Base-by-base conservation (phyloP, 2,113 vertebrate genomes). In the Platycercus adscitus region DNA sequence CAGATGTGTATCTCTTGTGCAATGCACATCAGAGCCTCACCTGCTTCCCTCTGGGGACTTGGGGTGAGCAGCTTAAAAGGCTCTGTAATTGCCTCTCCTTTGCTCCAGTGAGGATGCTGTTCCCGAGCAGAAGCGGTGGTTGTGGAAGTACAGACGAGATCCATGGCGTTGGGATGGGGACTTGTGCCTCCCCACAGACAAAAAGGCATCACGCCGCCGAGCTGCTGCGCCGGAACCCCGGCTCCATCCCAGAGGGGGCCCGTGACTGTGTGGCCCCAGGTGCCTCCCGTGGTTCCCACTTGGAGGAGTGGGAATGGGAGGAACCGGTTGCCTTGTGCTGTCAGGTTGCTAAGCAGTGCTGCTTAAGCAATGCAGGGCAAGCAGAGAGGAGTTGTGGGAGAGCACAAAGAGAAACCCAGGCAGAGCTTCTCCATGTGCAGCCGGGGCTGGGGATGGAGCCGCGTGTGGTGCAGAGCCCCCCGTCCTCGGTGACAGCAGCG, bases 41-140 rank as follows among this genome's bases (percentile, higher is more conserved):
- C 96, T 96, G 93, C 84, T 87, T 68, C 91, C 93, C 95, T 37
- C 63, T 76, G 91, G 95, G 83, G 39, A 31, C 86, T 87, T 60
- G 2, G 76, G 60, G 14, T 25, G 77, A 18, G 6, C 13, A 61
- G 79, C 19, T 93, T 9, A 1, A 50, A 75, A 76, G 71, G 91
- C 78, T 95, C 71, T n/a, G 44, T 35, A 66, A 77, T 95, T 70
- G 26, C 63, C 75, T 55, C 0, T 56, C 81, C 93, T 86, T 69
- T 85, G 77, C 91, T 79, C 84, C 95, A 79, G 23, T 35, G 46
- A 13, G 80, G 86, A 26, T 60, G 7, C 12, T 46, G 5, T 39
- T 79, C 55, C 66, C 2, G n/a, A 25, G 70, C 35, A 69, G 69
- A 19, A 81, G n/a, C 0, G 0, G 8, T 52, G 18, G 1, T 3